A percentile compares a stretch with the other conserved stretches of the same genome.
Evolutionary conservation across 2,888 invertebrate genomes (phyloP).

Genomic region (Platynereis dumerilii): DNA sequence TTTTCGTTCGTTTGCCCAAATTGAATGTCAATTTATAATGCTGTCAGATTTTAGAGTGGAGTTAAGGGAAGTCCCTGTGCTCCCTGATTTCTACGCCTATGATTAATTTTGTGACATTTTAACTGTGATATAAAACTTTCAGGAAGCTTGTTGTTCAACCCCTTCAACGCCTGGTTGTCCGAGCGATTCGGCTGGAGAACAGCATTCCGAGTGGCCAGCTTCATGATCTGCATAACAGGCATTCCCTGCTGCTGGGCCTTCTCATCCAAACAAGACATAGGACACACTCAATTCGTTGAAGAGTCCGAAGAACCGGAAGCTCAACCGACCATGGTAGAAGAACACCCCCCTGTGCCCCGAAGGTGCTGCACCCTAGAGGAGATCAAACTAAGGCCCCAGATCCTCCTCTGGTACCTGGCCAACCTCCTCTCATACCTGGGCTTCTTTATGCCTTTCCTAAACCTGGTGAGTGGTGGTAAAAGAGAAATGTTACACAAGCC

Average conservation of each 20-base stretch:
- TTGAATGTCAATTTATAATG: no score
- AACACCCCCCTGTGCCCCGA: slow-evolving; percentile 10
- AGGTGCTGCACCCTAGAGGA: slow-evolving; percentile 40
- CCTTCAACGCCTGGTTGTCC: slow-evolving; percentile 45
- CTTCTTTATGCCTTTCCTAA: slow-evolving; percentile 50
- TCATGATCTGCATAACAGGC: slow-evolving; percentile 40
- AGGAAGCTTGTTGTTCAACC: slow-evolving; percentile 48
- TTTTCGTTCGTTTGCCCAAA: no score
- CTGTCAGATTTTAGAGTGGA: no score
- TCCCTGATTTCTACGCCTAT: no score
- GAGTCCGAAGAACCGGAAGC: not conserved
- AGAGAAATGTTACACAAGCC: no score
- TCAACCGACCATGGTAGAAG: not conserved
- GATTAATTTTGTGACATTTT: no score
- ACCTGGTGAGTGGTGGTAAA: slow-evolving; percentile 39
- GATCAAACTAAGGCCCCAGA: slow-evolving; percentile 41
- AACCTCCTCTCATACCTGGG: slow-evolving; percentile 45
- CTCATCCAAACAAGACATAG: slow-evolving; percentile 32
- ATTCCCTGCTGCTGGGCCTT: slow-evolving; percentile 44
- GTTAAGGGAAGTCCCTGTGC: no score
- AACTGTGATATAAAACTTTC: no score
- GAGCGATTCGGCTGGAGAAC: slow-evolving; percentile 42
- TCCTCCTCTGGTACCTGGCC: slow-evolving; percentile 46
- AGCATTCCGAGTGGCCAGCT: slow-evolving; percentile 41
- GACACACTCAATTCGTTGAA: slow-evolving; percentile 19